Evolutionary conservation across 2,113 vertebrate genomes (phyloP), one percentile per base, ranked within the genome.

Genomic region (Calonectris borealis): DNA sequence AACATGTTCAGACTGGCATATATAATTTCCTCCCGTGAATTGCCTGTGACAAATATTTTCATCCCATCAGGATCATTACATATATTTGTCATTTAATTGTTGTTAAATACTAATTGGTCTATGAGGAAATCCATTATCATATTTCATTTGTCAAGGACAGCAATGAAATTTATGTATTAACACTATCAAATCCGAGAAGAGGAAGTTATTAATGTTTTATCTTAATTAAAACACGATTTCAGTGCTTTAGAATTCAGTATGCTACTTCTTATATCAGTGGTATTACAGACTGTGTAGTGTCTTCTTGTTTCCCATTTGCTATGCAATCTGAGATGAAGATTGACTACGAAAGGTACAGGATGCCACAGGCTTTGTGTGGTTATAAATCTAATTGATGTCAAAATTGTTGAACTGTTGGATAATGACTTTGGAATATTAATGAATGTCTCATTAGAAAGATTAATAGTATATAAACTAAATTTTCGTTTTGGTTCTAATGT

Each of bases 371-470:
- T 88, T 96, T 68, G 68, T 65, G 34, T 86, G 36, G 32, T 94
- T 91, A 90, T 83, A 93, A 94, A 96, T 93, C 61, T 94, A 96
- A 96, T 94, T 94, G 72, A 95, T 91, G 93, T 90, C 86, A 91
- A 93, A 93, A 94, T 58, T 25, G 88, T 93, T 94, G 60, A 84
- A 93, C 34, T 60, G 46, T 60, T 73, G 22, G 62, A 72, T 91
- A 95, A 93, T 80, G 7, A 69, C 46, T 85, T 77, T 60, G 34
- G 84, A 94, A 93, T 91, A 90, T 64, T 92, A 93, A 96, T 92
- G 26, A 91, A 72, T 54, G 11, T 16, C 42, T 80, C 42, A 70
- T 93, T 94, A 91, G 26, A 72, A 94, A 83, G 86, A 85, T 91
- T 87, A 96, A 83, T 49, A 65, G 38, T 62, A 83, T 58, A 76